Evolutionary conservation across 2,113 vertebrate species (phyloP).

Genomic region (Astur gentilis): DNA sequence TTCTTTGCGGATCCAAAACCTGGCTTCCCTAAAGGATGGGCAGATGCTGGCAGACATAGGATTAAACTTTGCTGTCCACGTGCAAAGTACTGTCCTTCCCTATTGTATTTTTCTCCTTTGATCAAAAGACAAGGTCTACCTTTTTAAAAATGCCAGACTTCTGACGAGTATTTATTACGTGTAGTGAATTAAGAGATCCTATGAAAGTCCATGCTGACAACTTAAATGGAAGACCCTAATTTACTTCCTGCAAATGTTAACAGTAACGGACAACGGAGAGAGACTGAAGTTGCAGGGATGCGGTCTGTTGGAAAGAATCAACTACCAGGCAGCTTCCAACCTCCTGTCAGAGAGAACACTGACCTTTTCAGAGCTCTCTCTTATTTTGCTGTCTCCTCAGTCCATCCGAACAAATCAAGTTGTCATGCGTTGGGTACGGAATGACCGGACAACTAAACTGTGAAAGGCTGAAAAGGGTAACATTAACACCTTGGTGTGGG

Average conservation of each 20-base stretch:
- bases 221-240: background rate
- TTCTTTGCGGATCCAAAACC: background rate
- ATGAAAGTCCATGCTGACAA: background rate
- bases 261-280: background rate
- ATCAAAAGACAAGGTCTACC: background rate
- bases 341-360: background rate
- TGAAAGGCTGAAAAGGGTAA: background rate
- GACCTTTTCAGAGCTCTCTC: background rate
- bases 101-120: background rate
- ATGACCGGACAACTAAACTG: background rate
- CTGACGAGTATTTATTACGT: background rate
- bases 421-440: background rate
- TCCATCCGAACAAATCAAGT: background rate
- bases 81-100: background rate
- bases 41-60: background rate
- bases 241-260: background rate
- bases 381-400: background rate
- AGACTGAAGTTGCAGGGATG: background rate
- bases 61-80: accelerated
- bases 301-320: background rate
- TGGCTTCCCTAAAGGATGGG: background rate
- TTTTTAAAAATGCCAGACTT: background rate
- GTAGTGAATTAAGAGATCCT: background rate
- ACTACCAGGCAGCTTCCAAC: background rate
- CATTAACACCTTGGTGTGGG: background rate